Base-by-base conservation (phyloP, 2,797 vertebrate genomes). In the Peromyscus melanophrys region DNA sequence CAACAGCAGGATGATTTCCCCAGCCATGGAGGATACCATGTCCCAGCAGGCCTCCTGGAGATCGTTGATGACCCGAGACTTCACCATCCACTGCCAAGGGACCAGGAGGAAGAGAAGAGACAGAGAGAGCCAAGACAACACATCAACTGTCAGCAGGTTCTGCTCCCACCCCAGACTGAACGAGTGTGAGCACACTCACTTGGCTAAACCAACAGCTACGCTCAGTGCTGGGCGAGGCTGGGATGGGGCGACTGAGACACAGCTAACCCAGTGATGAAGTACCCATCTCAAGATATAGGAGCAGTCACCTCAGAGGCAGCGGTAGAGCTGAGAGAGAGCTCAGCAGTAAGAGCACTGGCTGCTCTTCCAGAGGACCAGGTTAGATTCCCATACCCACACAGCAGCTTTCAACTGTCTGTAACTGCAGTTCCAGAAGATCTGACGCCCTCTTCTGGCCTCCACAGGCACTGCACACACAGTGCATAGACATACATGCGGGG, bases 21-120 rank as follows among this genome's bases (percentile, higher is more conserved):
- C 99, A 55, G 99, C 99, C 99, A 99, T 99, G 98, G 99, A 99
- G 0, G 99, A 99, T 92, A 99, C 98, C 99, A 99, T 99, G 90
- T 99, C 99, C 99, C 99, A 99, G 98, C 99, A 99, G 0, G 99
- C 99, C 96, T 99, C 99, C 97, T 99, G 99, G 98, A 99, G 99
- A 73, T 99, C 99, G 0, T 99, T 99, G 19, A 99, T 98, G 1
- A 98, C 98, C 91, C 99, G 99, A 1, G 99, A 99, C 37, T 99
- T 99, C 95, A 99, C 99, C 98, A 99, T 98, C 99, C 99, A 99
- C 99, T 99, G 71, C 6, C 46, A 0, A 25, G 6, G n/a, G 43
- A 46, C 52, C 80, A 10, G 65, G 69, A 89, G n/a, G 88, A 31
- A 43, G 0, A 3, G 69, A 61, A 83, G 14, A 78, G 69, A 92